Evolutionary conservation across 2,797 vertebrate species (phyloP).

Genomic region (Acanthiza pusilla): DNA sequence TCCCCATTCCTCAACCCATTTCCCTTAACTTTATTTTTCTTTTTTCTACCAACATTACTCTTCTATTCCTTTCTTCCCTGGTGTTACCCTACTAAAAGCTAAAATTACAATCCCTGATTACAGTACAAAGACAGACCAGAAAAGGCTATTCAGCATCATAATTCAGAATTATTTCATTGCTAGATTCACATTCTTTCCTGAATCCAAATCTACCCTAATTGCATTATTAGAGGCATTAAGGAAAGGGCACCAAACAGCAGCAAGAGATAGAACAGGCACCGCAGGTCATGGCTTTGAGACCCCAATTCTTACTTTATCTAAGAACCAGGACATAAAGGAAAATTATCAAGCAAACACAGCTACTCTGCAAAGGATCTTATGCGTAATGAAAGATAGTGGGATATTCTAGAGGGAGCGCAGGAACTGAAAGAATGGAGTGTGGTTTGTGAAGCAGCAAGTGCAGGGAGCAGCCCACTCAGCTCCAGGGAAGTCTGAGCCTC

Average conservation of each 20-base stretch:
- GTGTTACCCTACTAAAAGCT: neutral
- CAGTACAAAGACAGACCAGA: neutral
- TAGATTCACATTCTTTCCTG: neutral
- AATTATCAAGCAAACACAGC: neutral
- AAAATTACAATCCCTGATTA: neutral
- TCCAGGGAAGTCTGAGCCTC: neutral
- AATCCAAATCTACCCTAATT: neutral
- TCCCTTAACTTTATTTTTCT: neutral
- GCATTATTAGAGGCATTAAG: neutral
- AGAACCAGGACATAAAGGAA: neutral
- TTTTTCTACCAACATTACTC: neutral
- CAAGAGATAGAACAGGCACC: neutral
- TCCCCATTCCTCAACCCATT: neutral
- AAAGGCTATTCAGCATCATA: neutral
- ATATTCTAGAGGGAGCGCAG: neutral
- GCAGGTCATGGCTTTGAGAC: neutral
- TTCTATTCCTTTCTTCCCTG: neutral
- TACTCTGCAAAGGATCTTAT: neutral
- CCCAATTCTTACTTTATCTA: neutral
- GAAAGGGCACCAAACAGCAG: neutral
- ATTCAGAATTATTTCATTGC: neutral
- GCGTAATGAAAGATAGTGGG: neutral
- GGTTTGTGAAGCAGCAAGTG: neutral
- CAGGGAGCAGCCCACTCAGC: neutral
- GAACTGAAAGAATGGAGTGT: neutral